Evolutionary conservation across 2,797 vertebrate genomes (phyloP), one percentile per base, ranked within the genome.

Genomic region (Acipenser ruthenus): DNA sequence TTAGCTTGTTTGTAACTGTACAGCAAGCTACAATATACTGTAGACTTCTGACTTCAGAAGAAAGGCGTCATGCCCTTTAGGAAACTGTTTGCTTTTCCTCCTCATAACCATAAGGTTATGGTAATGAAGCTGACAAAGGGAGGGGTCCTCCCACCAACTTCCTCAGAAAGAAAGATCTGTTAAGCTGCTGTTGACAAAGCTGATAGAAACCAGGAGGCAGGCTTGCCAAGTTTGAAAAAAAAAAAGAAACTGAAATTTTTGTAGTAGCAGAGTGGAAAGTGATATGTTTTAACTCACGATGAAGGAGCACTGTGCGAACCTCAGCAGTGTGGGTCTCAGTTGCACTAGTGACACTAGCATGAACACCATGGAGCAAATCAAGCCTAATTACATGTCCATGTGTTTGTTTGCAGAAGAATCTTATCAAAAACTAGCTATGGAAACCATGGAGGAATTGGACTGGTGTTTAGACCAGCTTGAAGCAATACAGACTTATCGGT

Each of bases 401-500:
- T 94, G 93, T 88, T 89, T 97, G 74, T 94, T 93, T 89, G 82
- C 94, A 97, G 96, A 97, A 83, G 96, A 99, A 65, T 93, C 95
- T 71, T 97, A 95, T 84, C 95, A 98, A 87, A 98, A 97, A 78
- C 85, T 99, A 84, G 94, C 96, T 13, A 91, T 98, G 92, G 95
- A 98, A 79, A 97, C 95, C 50, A 90, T 98, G 89, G 95, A 97
- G 79, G 96, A 98, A 79, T 83, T 99, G 79, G 95, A 97, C 91
- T 99, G 96, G 96, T 97, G 95, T 85, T 84, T 98, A 84, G 95
- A 98, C 83, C 96, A 98, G 87, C 84, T 97, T 82, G 95, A 98
- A 85, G 96, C 96, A 73, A 97, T 99, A 75, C 96, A 99, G 86
- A 99, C 95, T 12, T 96, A 98, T 84, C 92, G 95, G 75, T 98